These are phyloP conservation scores for Synanthedon myopaeformis DNA, from an alignment of 2,888 invertebrate genomes.

Conservation along the genomic window DNA sequence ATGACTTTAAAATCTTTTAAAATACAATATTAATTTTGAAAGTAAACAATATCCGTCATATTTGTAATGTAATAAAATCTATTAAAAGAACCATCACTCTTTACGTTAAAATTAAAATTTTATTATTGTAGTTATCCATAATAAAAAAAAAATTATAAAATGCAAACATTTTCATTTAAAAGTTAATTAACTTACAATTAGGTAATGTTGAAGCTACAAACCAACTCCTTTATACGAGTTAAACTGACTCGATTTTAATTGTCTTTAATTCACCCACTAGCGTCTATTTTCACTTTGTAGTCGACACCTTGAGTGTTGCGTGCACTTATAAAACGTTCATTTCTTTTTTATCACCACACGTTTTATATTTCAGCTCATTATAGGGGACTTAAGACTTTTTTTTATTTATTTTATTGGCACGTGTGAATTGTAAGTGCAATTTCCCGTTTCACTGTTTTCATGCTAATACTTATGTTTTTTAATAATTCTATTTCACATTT, in stretches of 20 bases:
- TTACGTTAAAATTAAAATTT: too few relatives aligned
- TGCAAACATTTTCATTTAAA: too few relatives aligned
- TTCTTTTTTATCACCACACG: conserved; percentile 14
- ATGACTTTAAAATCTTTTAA: too few relatives aligned
- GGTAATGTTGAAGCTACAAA: neutral
- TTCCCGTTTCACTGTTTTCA: conserved; percentile 13
- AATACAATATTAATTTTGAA: too few relatives aligned
- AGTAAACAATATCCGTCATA: too few relatives aligned
- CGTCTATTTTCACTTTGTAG: conserved; percentile 8
- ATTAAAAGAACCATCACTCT: too few relatives aligned
- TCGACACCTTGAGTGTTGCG: conserved; percentile 24
- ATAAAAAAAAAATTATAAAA: neutral
- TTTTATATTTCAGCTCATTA: conserved; percentile 28
- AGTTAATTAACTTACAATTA: too few relatives aligned
- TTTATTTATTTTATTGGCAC: conserved; percentile 10
- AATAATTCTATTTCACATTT: too few relatives aligned
- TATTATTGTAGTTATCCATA: too few relatives aligned
- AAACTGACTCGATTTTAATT: too few relatives aligned
- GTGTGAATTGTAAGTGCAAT: conserved; percentile 18
- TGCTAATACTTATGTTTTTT: neutral
- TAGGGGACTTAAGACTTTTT: conserved; percentile 10
- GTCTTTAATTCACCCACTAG: neutral
- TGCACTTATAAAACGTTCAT: conserved; percentile 10
- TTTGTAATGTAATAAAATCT: too few relatives aligned
- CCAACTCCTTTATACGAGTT: neutral